Conservation (phyloP, 2,888 invertebrate genomes). For the Hyposoter didymator region DNA sequence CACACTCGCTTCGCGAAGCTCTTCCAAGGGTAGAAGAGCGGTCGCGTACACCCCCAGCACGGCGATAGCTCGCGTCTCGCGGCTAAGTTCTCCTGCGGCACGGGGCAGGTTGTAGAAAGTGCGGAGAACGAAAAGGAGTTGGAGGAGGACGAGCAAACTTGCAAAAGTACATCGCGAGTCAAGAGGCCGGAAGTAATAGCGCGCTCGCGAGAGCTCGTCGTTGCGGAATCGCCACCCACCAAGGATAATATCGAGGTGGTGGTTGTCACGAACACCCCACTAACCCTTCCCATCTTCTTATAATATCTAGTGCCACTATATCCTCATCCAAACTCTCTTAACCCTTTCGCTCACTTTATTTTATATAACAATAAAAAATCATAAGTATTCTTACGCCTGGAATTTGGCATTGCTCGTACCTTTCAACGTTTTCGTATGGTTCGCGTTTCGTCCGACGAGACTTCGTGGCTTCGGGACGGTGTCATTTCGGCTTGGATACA, state of each 20-base stretch:
- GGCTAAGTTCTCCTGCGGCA: slow-evolving; percentile 58
- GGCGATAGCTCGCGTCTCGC: slow-evolving; percentile 46
- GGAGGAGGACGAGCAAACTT: slow-evolving; percentile 75
- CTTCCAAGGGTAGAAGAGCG: slow-evolving; percentile 29
- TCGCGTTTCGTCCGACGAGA: too few relatives aligned
- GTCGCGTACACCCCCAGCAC: slow-evolving; percentile 1
- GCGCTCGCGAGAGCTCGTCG: slow-evolving; percentile 74
- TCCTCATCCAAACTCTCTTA: slow-evolving; percentile 34
- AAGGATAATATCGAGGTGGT: slow-evolving; percentile 73
- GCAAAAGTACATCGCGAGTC: slow-evolving; percentile 83
- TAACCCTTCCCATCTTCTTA: slow-evolving; percentile 36
- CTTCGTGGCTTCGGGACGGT: not conserved
- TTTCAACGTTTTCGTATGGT: not conserved
- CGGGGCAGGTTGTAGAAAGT: slow-evolving; percentile 38
- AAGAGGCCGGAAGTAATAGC: slow-evolving; percentile 83
- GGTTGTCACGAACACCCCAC: slow-evolving; percentile 43
- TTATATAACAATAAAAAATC: not conserved
- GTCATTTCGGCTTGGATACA: not conserved
- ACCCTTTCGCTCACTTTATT: slow-evolving; percentile 7
- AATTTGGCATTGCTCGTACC: too few relatives aligned
- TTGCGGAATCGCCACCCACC: slow-evolving; percentile 73
- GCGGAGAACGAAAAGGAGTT: slow-evolving; percentile 44
- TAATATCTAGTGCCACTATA: slow-evolving; percentile 76
- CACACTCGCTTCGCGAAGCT: slow-evolving; percentile 21
- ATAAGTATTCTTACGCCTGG: not conserved